Evolutionary conservation across 2,113 vertebrate species (phyloP).

Genomic region (Pagrus major): DNA sequence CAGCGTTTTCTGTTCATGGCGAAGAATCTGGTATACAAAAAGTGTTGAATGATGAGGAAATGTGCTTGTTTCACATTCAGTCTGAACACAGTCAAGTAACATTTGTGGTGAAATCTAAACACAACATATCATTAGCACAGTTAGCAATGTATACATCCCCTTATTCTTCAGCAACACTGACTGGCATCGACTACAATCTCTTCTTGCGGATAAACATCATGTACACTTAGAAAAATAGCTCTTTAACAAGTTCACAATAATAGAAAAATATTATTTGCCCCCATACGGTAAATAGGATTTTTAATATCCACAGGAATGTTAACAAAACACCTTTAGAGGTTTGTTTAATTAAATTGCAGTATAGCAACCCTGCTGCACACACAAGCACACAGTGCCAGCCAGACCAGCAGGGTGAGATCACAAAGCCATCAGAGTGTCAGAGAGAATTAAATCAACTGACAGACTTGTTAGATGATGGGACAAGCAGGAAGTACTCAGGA

Average conservation of each 20-base stretch:
- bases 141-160: not conserved
- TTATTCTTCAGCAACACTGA: slow-evolving; percentile 12
- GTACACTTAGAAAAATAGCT: slow-evolving; percentile 51
- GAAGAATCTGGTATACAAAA: too few species aligned
- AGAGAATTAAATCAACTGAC: not conserved
- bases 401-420: slow-evolving; percentile 2
- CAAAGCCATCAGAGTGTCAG: not conserved
- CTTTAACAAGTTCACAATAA: slow-evolving; percentile 35
- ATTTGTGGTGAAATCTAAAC: slow-evolving; percentile 4
- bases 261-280: slow-evolving; percentile 60
- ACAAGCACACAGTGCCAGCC: slow-evolving; percentile 60
- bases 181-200: not conserved
- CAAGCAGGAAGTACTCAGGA: not conserved
- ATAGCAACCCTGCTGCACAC: not conserved
- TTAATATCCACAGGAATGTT: slow-evolving; percentile 82
- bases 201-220: not conserved
- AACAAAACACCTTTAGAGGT: slow-evolving; percentile 15
- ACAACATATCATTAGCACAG: not conserved
- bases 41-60: not conserved
- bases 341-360: not conserved
- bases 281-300: slow-evolving; percentile 90
- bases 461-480: not conserved
- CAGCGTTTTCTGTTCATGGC: too few species aligned
- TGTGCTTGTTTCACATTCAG: slow-evolving; percentile 12
- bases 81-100: slow-evolving; percentile 34